Evolutionary conservation across 2,797 vertebrate genomes (phyloP).

Genomic region (Mareca strepera): DNA sequence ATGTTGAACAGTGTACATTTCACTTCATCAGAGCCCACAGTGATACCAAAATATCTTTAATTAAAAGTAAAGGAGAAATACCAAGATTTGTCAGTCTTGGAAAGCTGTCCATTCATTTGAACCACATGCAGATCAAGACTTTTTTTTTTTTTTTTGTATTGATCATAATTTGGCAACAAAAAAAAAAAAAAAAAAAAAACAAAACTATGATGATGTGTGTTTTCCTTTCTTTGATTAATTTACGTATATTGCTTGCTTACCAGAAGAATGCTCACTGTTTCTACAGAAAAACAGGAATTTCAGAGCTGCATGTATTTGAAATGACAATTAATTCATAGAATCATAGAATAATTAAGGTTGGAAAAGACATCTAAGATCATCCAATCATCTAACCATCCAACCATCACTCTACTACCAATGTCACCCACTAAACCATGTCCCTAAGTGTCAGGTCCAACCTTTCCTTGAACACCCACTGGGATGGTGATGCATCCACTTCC

Average conservation of each 20-base stretch:
- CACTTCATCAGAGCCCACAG: not conserved
- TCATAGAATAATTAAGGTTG: too few species aligned
- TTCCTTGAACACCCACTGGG: too few species aligned
- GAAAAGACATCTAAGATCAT: too few species aligned
- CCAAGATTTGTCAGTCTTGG: not conserved
- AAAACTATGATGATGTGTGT: not conserved
- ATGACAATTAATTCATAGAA: not conserved
- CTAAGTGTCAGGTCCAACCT: too few species aligned
- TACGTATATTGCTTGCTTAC: not conserved
- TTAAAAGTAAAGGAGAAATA: not conserved
- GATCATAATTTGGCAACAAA: not conserved
- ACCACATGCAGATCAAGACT: not conserved
- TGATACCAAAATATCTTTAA: not conserved
- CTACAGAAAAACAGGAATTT: not conserved
- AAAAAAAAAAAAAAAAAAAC: too few species aligned
- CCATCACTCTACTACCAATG: too few species aligned
- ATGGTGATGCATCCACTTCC: too few species aligned
- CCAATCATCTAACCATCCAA: too few species aligned
- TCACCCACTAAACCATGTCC: too few species aligned
- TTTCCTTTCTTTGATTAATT: not conserved
- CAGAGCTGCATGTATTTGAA: not conserved
- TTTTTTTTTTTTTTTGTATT: not conserved
- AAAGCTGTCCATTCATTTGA: not conserved
- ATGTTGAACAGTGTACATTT: not conserved
- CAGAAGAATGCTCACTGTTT: not conserved